These are phyloP conservation scores for Scaptomyza polygonia DNA, from an alignment of 2,888 invertebrate species.

Conservation along the genomic window DNA sequence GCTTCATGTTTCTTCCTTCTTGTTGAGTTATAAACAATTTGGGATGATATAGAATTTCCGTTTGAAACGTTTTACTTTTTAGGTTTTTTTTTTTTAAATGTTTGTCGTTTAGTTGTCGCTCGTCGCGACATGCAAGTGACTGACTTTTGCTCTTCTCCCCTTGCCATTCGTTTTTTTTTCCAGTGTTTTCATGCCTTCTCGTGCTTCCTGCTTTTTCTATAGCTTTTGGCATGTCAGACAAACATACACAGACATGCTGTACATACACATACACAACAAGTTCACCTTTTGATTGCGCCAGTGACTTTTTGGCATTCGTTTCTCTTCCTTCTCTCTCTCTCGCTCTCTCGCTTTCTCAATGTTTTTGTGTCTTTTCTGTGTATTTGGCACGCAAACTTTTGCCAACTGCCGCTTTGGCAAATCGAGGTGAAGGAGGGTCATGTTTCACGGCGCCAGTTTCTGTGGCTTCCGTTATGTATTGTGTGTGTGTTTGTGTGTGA, in stretches of 20 bases:
- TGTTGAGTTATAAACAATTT: slow-evolving; percentile 63
- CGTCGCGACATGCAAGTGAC: slow-evolving; percentile 56
- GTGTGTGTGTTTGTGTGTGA: slow-evolving; percentile 6
- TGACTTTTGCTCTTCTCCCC: slow-evolving; percentile 16
- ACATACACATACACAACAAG: slow-evolving; percentile 18
- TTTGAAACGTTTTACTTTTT: slow-evolving; percentile 65
- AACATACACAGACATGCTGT: slow-evolving; percentile 15
- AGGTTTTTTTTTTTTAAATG: slow-evolving; percentile 67
- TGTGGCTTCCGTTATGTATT: slow-evolving; percentile 59
- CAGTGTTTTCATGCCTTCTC: slow-evolving; percentile 3
- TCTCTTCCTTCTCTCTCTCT: slow-evolving; percentile 2
- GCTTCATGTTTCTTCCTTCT: no score
- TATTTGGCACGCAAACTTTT: slow-evolving; percentile 75
- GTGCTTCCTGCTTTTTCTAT: slow-evolving; percentile 18
- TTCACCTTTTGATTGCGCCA: slow-evolving; percentile 54
- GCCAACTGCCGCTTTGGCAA: slow-evolving; percentile 47
- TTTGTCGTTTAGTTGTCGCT: slow-evolving; percentile 62
- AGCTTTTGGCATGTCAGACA: slow-evolving; percentile 24
- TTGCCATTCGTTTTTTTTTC: not conserved
- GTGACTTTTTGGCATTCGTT: slow-evolving; percentile 71
- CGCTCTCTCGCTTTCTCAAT: no score
- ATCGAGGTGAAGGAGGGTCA: slow-evolving; percentile 53
- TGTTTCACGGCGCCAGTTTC: slow-evolving; percentile 65
- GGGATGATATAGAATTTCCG: slow-evolving; percentile 69
- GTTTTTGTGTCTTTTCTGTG: slow-evolving; percentile 16